Percentiles rank a stretch among this genome's conserved stretches.
Evolutionary conservation across 1,140 invertebrate species (phyloP).

Genomic region (Lasaia peninsularis): DNA sequence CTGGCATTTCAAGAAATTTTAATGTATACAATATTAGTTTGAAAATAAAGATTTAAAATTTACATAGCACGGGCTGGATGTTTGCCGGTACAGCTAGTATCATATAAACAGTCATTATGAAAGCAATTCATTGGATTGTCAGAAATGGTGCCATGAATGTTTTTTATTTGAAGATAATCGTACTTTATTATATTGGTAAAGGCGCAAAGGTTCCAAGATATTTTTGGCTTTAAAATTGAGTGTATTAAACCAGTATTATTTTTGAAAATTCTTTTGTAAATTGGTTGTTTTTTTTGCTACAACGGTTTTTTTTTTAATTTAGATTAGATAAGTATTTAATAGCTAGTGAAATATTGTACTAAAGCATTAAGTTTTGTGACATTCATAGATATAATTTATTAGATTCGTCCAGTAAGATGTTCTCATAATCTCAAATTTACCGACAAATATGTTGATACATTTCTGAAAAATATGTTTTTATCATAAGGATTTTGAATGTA

Average conservation of each 20-base stretch:
- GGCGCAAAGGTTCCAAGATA: not conserved
- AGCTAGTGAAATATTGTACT: not conserved
- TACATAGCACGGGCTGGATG: too few relatives aligned
- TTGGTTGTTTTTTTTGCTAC: not conserved
- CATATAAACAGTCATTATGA: too few relatives aligned
- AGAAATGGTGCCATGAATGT: not conserved
- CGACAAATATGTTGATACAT: too few relatives aligned
- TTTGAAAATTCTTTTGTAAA: not conserved
- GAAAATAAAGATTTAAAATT: too few relatives aligned
- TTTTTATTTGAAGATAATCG: not conserved
- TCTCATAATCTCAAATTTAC: too few relatives aligned
- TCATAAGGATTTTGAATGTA: too few relatives aligned
- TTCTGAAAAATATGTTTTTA: too few relatives aligned
- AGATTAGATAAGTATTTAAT: not conserved
- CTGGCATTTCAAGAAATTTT: too few relatives aligned
- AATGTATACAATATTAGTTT: too few relatives aligned
- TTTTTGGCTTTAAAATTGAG: slow-evolving; percentile 1
- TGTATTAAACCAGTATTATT: slow-evolving; percentile 1
- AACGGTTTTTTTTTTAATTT: not conserved
- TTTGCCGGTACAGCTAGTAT: too few relatives aligned
- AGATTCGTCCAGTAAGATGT: not conserved
- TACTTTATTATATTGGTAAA: not conserved
- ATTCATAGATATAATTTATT: not conserved
- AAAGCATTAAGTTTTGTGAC: not conserved
- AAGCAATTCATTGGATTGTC: too few relatives aligned